phyloP scores from a whole-genome alignment of 2,888 invertebrate genomes.

The Watsonalla binaria region DNA sequence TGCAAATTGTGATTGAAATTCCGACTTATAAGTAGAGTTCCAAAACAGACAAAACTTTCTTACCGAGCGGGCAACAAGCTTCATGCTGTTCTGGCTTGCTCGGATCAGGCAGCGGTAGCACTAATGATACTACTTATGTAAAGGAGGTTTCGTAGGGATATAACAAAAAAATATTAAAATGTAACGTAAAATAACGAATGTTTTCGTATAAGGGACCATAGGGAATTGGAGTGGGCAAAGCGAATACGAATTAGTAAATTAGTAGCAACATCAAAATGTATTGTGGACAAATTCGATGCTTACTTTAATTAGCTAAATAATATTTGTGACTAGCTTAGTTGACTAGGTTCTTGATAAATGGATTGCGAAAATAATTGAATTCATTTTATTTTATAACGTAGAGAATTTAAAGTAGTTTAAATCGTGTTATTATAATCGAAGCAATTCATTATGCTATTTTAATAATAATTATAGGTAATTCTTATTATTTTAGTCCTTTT shows the following conservation, averaged over 20 bases:
- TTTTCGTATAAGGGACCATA: slow-evolving; percentile 42
- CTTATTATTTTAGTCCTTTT: background rate
- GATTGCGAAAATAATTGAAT: slow-evolving; percentile 36
- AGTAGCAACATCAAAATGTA: slow-evolving; percentile 66
- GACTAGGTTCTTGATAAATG: slow-evolving; percentile 7
- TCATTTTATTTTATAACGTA: slow-evolving; percentile 8
- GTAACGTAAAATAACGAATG: slow-evolving; percentile 37
- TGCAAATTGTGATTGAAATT: slow-evolving; percentile 16
- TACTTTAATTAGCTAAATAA: slow-evolving; percentile 48
- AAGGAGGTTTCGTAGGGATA: slow-evolving; percentile 57
- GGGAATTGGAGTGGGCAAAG: slow-evolving; percentile 67
- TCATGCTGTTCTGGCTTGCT: slow-evolving; percentile 94
- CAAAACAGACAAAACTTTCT: slow-evolving; percentile 61
- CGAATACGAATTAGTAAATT: slow-evolving; percentile 78
- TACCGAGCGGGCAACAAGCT: slow-evolving; percentile 93
- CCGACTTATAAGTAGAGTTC: slow-evolving; percentile 24
- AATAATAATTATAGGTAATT: background rate
- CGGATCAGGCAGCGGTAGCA: slow-evolving; percentile 91
- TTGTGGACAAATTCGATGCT: slow-evolving; percentile 48
- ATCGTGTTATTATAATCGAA: too few species aligned
- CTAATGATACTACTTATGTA: slow-evolving; percentile 82
- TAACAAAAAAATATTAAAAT: slow-evolving; percentile 63
- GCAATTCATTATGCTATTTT: background rate
- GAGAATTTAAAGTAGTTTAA: too few species aligned
- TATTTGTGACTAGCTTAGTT: slow-evolving; percentile 31